These are phyloP conservation scores for Eleutherodactylus coqui DNA, from an alignment of 2,797 vertebrate species.

Conservation along the genomic window DNA sequence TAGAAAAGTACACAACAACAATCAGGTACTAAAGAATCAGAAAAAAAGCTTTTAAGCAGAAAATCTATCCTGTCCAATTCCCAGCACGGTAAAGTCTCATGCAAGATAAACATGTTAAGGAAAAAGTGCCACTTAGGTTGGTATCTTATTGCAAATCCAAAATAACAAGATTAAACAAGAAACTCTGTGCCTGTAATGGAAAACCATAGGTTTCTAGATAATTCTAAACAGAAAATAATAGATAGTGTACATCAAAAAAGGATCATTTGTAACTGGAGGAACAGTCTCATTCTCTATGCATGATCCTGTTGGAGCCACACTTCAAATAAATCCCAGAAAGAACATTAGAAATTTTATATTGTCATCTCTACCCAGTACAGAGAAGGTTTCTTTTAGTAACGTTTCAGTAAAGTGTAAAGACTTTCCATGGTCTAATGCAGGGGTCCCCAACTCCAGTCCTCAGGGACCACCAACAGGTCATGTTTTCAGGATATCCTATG, in stretches of 20 bases:
- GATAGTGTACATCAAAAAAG: background rate
- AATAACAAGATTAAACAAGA: background rate
- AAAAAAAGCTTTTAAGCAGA: constrained; percentile 35
- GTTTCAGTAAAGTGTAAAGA: background rate
- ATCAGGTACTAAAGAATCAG: constrained; percentile 1
- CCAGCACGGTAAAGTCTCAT: constrained; percentile 6
- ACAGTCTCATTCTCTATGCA: background rate
- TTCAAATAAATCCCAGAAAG: background rate
- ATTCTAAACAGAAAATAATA: background rate
- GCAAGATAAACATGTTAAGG: background rate
- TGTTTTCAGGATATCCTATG: too few relatives aligned
- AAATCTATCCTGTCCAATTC: constrained; percentile 12
- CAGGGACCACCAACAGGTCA: too few relatives aligned
- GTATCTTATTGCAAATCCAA: background rate
- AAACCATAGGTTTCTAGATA: background rate
- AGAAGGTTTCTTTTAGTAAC: too few relatives aligned
- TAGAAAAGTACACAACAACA: constrained; percentile 1
- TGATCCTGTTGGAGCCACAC: background rate
- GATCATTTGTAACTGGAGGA: background rate
- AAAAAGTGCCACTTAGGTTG: background rate
- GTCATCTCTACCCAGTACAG: background rate
- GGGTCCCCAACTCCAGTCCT: too few relatives aligned
- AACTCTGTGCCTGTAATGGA: background rate
- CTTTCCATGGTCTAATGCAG: too few relatives aligned
- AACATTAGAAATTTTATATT: background rate